These are phyloP conservation scores for Antheraea assamensis DNA, from an alignment of 2,888 invertebrate genomes.

Conservation along the genomic window DNA sequence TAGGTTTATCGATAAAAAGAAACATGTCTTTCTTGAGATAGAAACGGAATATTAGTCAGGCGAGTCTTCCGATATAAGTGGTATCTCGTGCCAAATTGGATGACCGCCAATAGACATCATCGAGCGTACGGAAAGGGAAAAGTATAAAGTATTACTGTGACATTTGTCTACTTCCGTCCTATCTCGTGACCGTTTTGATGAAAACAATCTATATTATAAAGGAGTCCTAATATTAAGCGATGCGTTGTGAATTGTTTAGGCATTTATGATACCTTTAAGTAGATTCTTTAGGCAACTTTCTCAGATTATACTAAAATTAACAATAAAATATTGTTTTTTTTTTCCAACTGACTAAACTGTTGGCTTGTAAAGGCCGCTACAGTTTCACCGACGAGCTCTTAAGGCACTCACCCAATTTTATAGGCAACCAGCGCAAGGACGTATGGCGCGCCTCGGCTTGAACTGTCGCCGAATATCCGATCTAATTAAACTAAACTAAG, in stretches of 20 bases:
- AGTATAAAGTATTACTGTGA: constrained; percentile 29
- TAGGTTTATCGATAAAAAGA: constrained; percentile 27
- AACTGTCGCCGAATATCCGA: too few relatives aligned
- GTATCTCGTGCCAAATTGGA: constrained; percentile 59
- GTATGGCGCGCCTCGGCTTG: too few relatives aligned
- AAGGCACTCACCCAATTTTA: too few relatives aligned
- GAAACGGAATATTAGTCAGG: constrained; percentile 32
- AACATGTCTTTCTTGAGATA: constrained; percentile 28
- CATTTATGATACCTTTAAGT: neutral
- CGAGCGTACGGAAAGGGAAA: constrained; percentile 42
- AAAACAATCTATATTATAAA: constrained; percentile 1
- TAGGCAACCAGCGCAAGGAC: too few relatives aligned
- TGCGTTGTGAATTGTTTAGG: neutral
- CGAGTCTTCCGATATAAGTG: constrained; percentile 20
- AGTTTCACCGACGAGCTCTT: too few relatives aligned
- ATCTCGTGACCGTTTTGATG: neutral
- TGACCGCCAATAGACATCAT: constrained; percentile 53
- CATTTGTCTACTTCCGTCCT: constrained; percentile 38
- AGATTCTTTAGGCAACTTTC: neutral
- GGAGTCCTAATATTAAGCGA: neutral
- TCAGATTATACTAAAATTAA: neutral
- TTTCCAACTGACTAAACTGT: too few relatives aligned
- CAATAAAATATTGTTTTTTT: too few relatives aligned
- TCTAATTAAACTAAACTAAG: too few relatives aligned
- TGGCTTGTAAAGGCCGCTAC: too few relatives aligned